These are phyloP conservation scores for Tortricodes alternella DNA, from an alignment of 2,888 invertebrate species.

Conservation along the genomic window DNA sequence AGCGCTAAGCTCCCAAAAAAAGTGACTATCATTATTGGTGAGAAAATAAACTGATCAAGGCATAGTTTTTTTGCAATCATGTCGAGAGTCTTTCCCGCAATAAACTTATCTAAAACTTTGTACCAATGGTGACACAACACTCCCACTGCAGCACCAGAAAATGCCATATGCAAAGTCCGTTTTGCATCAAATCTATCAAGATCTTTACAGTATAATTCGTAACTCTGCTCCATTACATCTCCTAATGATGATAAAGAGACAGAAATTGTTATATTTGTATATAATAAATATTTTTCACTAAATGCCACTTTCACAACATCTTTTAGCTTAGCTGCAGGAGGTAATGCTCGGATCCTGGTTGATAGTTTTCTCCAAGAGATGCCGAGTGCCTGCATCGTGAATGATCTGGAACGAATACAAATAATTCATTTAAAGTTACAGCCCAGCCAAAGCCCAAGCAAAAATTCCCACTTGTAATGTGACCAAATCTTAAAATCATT, in stretches of 20 bases:
- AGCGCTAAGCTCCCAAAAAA: conserved; percentile 91
- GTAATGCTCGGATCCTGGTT: conserved; percentile 47
- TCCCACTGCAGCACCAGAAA: conserved; percentile 91
- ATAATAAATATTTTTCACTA: conserved; percentile 87
- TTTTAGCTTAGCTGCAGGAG: conserved; percentile 46
- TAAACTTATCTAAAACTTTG: conserved; percentile 87
- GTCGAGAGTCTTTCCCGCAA: conserved; percentile 87
- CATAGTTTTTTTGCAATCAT: conserved; percentile 90
- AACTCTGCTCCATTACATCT: conserved; percentile 91
- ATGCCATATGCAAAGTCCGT: conserved; percentile 90
- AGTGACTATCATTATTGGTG: conserved; percentile 91
- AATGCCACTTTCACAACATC: conserved; percentile 76
- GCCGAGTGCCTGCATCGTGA: conserved; percentile 57
- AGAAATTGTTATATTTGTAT: conserved; percentile 93
- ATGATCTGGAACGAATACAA: conserved; percentile 34
- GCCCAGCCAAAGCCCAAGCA: too few species aligned
- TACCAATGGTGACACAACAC: conserved; percentile 95
- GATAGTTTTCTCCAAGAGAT: conserved; percentile 63
- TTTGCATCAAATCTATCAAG: conserved; percentile 82
- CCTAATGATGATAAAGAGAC: conserved; percentile 89
- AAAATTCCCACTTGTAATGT: too few species aligned
- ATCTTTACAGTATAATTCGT: conserved; percentile 87
- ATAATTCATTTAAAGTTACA: not conserved
- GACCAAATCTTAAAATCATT: too few species aligned
- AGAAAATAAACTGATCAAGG: conserved; percentile 93